These are phyloP conservation scores for Acanthornis magna DNA, from an alignment of 2,797 vertebrate genomes.

Conservation along the genomic window DNA sequence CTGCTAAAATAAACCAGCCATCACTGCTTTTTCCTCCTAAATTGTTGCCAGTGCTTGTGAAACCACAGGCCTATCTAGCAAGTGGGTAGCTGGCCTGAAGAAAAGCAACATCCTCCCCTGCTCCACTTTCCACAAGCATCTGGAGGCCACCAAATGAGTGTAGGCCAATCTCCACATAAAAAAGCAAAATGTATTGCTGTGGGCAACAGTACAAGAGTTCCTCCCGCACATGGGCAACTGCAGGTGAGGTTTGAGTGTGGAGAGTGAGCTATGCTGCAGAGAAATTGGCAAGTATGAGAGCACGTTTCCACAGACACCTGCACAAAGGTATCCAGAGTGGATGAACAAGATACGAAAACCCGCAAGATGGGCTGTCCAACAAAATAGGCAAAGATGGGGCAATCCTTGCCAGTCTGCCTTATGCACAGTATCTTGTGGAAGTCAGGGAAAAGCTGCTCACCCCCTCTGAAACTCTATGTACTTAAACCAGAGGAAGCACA, in stretches of 20 bases:
- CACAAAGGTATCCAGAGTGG: neutral
- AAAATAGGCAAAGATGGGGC: neutral
- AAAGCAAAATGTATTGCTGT: neutral
- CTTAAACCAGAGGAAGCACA: neutral
- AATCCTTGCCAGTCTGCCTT: neutral
- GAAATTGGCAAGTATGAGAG: neutral
- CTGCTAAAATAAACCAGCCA: neutral
- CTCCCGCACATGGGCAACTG: neutral
- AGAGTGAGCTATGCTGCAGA: fast-evolving
- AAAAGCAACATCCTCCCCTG: neutral
- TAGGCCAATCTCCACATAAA: neutral
- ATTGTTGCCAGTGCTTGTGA: neutral
- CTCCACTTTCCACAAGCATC: neutral
- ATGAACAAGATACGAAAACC: neutral
- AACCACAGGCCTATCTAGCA: neutral
- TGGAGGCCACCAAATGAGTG: neutral
- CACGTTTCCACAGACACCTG: neutral
- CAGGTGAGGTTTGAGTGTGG: fast-evolving
- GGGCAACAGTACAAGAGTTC: neutral
- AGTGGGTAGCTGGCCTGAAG: neutral
- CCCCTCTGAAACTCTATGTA: neutral
- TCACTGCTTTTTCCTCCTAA: neutral
- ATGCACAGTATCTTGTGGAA: fast-evolving
- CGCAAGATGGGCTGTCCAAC: neutral
- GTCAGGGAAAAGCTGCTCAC: neutral